phyloP scores from a whole-genome alignment of 2,888 invertebrate species.

The Acrocyrtus sp. region DNA sequence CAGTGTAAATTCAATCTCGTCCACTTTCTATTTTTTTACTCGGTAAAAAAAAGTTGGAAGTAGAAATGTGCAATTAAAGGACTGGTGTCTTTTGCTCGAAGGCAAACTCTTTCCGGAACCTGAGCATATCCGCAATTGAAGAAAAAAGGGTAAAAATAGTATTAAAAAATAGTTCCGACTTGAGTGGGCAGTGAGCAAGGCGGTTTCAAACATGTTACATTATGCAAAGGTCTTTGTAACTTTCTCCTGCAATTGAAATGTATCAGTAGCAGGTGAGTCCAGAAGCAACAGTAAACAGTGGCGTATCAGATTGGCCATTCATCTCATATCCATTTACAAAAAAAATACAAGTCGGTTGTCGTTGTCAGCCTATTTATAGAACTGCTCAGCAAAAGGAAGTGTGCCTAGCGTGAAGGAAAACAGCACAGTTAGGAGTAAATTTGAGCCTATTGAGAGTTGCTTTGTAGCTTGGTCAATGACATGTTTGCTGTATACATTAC shows the following conservation, averaged over 20 bases:
- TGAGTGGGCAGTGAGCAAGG: not conserved
- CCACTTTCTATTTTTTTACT: not conserved
- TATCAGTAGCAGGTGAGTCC: not conserved
- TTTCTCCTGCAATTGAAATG: not conserved
- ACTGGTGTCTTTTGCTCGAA: too few relatives aligned
- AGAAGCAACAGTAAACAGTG: too few relatives aligned
- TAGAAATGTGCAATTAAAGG: too few relatives aligned
- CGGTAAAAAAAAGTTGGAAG: not conserved
- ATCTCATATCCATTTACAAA: too few relatives aligned
- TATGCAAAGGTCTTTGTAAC: constrained; percentile 6
- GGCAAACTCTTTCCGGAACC: too few relatives aligned
- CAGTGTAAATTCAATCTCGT: not conserved
- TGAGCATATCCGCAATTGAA: too few relatives aligned
- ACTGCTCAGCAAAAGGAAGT: too few relatives aligned
- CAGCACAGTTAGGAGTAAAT: too few relatives aligned
- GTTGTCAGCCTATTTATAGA: not conserved
- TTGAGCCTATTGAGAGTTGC: not conserved
- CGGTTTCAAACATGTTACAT: not conserved
- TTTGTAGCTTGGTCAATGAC: not conserved
- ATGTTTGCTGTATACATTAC: constrained; percentile 14
- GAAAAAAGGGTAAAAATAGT: not conserved
- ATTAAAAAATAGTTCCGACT: not conserved
- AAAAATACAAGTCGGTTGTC: too few relatives aligned
- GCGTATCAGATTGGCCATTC: too few relatives aligned
- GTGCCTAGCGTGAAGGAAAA: too few relatives aligned